Percentiles rank a stretch among this genome's conserved stretches.
Evolutionary conservation across 2,797 vertebrate genomes (phyloP).

Genomic region (Chromis chromis): DNA sequence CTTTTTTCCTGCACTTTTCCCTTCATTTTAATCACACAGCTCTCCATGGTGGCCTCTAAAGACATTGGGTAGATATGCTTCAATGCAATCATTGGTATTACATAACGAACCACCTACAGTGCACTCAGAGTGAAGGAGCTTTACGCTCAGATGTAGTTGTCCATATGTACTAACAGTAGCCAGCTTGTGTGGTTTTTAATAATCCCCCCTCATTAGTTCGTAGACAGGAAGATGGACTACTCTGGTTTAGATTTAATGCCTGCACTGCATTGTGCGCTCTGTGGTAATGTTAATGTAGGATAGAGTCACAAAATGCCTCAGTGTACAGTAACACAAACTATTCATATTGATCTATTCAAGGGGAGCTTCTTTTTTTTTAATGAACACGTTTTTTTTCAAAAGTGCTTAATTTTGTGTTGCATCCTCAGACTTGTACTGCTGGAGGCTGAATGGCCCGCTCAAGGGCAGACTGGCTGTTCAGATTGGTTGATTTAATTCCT

Average conservation of each 20-base stretch:
- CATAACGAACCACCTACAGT: not conserved
- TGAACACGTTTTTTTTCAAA: not conserved
- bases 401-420: not conserved
- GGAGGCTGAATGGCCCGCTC: not conserved
- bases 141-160: constrained; percentile 9
- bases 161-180: constrained; percentile 14
- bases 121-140: not conserved
- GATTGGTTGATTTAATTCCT: not conserved
- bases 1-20: not conserved
- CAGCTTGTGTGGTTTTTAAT: constrained; percentile 30
- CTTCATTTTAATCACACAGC: too few relatives aligned
- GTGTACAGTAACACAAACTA: constrained; percentile 5
- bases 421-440: not conserved
- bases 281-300: constrained; percentile 9
- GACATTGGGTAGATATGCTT: not conserved
- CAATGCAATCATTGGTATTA: rapidly evolving
- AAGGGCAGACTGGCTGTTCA: not conserved
- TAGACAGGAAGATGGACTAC: constrained; percentile 41
- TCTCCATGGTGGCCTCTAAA: not conserved
- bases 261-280: constrained; percentile 12
- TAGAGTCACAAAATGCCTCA: constrained; percentile 17
- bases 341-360: not conserved
- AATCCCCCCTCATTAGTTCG: constrained; percentile 42
- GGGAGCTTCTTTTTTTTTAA: not conserved
- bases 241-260: constrained; percentile 29